Percentiles rank a stretch among this genome's conserved stretches.
phyloP scores from a whole-genome alignment of 2,113 vertebrate species.

The Dinomys branickii region DNA sequence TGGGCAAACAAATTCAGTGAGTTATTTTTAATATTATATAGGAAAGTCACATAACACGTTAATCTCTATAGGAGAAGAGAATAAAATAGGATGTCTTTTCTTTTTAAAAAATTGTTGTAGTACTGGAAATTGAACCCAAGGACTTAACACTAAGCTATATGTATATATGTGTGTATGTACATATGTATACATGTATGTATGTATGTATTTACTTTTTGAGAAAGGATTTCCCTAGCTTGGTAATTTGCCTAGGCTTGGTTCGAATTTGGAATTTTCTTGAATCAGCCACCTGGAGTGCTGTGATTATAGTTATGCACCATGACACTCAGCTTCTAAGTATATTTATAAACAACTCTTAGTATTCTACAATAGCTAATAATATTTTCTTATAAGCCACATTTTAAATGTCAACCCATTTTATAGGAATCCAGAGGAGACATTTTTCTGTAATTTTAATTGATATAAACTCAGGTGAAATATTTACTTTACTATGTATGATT shows the following conservation, averaged over 20 bases:
- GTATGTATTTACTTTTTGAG: too few species aligned
- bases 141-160: not conserved
- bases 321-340: not conserved
- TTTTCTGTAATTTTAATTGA: not conserved
- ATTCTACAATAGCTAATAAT: not conserved
- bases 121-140: not conserved
- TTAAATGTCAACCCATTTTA: not conserved
- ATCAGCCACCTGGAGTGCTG: not conserved
- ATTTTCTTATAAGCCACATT: conserved; percentile 1
- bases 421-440: not conserved
- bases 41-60: not conserved
- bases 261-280: not conserved
- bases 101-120: not conserved
- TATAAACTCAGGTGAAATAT: not conserved
- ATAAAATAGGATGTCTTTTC: not conserved
- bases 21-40: not conserved
- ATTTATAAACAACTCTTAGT: not conserved
- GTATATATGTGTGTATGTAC: not conserved
- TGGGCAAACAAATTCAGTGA: not conserved
- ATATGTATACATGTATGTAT: too few species aligned
- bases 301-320: not conserved
- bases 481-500: not conserved
- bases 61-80: not conserved
- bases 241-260: not conserved
- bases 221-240: too few species aligned